Conservation (phyloP, 2,888 invertebrate genomes). For the Dryomyza anilis region DNA sequence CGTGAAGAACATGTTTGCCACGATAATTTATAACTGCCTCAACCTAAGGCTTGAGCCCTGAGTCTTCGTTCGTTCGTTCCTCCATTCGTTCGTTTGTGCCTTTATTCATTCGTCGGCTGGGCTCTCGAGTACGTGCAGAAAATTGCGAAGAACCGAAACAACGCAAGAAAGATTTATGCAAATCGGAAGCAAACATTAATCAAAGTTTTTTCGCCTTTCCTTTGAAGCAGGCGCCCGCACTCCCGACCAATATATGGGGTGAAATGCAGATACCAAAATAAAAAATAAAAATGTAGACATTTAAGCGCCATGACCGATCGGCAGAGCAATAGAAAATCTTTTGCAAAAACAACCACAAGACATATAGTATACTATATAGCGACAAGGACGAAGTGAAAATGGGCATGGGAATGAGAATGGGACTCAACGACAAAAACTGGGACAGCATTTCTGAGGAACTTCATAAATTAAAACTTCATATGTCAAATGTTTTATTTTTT, state of each 20-base stretch:
- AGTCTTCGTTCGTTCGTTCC: not conserved
- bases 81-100: not conserved
- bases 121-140: constrained; percentile 24
- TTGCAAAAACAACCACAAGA: not conserved
- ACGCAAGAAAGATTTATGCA: constrained; percentile 59
- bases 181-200: constrained; percentile 52
- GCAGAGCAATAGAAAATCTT: not conserved
- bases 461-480: constrained; percentile 40
- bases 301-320: constrained; percentile 17
- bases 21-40: constrained; percentile 19
- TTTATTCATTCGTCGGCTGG: not conserved
- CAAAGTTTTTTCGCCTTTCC: not conserved
- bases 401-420: not conserved
- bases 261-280: too few species aligned
- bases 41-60: not conserved
- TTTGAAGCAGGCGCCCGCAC: not conserved
- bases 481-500: constrained; percentile 31
- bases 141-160: constrained; percentile 28
- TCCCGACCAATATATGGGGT: not conserved
- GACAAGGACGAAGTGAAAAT: not conserved
- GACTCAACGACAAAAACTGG: not conserved
- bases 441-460: constrained; percentile 23
- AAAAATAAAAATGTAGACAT: constrained; percentile 9
- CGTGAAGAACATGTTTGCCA: not conserved
- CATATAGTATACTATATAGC: not conserved